These are phyloP conservation scores for Emmelina monodactyla DNA, from an alignment of 2,888 invertebrate genomes.

Conservation along the genomic window DNA sequence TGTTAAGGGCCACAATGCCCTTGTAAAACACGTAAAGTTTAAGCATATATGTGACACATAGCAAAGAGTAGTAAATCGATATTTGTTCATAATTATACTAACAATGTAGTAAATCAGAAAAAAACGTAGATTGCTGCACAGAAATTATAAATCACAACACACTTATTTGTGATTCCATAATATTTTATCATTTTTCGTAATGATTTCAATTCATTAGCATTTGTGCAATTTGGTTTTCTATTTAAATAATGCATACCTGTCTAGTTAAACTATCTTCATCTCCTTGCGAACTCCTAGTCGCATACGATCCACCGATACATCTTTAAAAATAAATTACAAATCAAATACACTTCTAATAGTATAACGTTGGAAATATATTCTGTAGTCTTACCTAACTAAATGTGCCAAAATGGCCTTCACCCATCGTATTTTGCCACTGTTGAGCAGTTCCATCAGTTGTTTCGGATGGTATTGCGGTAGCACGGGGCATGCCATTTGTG, in stretches of 20 bases:
- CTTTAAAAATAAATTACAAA: slow-evolving; percentile 24
- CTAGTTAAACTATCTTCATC: slow-evolving; percentile 70
- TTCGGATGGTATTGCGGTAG: slow-evolving; percentile 99
- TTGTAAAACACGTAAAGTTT: no score
- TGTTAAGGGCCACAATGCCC: no score
- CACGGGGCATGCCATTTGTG: slow-evolving; percentile 95
- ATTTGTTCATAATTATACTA: no score
- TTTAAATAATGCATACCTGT: slow-evolving; percentile 39
- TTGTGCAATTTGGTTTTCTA: background rate
- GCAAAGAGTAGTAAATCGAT: no score
- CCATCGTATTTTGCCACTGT: slow-evolving; percentile 97
- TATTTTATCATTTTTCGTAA: background rate
- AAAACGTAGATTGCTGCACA: no score
- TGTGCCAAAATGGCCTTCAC: slow-evolving; percentile 98
- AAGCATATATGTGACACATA: no score
- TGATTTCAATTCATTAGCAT: background rate
- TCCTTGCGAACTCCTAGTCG: slow-evolving; percentile 54
- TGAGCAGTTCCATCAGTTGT: slow-evolving; percentile 96
- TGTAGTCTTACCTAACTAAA: slow-evolving; percentile 77
- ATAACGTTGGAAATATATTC: background rate
- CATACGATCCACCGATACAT: slow-evolving; percentile 71
- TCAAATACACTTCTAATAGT: background rate
- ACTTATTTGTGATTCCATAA: no score
- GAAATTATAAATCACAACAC: no score
- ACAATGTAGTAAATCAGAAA: no score